Conservation (phyloP, 1,140 invertebrate genomes). For the Calephelis virginiensis region DNA sequence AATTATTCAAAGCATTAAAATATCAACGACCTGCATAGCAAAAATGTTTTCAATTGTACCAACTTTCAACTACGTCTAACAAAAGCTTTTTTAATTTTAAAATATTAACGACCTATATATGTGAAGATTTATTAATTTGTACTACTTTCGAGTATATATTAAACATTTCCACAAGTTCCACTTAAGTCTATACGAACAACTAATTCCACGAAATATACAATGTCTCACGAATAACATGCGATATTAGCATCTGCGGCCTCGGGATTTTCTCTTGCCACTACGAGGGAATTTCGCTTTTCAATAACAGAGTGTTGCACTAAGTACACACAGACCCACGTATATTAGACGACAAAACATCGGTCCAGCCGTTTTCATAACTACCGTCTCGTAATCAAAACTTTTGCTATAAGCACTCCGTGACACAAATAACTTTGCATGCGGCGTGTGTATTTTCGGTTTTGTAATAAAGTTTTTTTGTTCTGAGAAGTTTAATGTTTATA, state of each 20-base stretch:
- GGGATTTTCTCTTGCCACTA: constrained; percentile 26
- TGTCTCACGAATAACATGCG: constrained; percentile 13
- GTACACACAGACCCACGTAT: constrained; percentile 24
- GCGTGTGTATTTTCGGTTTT: constrained; percentile 10
- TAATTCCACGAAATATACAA: constrained; percentile 5
- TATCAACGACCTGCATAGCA: too few species aligned
- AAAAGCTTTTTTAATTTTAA: too few species aligned
- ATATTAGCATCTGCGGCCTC: constrained; percentile 20
- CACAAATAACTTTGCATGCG: constrained; percentile 16
- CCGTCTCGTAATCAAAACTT: constrained; percentile 31
- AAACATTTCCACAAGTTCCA: background rate
- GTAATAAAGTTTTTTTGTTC: constrained; percentile 10
- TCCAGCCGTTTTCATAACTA: constrained; percentile 25
- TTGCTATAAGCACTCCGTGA: constrained; percentile 19
- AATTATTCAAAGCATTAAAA: too few species aligned
- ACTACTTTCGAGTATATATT: background rate
- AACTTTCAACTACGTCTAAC: too few species aligned
- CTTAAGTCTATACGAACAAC: background rate
- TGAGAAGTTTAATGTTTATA: background rate
- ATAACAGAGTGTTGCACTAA: constrained; percentile 26
- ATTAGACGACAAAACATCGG: constrained; percentile 28
- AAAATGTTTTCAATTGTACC: too few species aligned
- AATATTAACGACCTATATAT: too few species aligned
- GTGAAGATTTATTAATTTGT: too few species aligned
- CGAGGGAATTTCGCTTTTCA: constrained; percentile 29